Base-by-base conservation (phyloP, 64 coral and sea anemone genomes). In the Montipora efflorescens region DNA sequence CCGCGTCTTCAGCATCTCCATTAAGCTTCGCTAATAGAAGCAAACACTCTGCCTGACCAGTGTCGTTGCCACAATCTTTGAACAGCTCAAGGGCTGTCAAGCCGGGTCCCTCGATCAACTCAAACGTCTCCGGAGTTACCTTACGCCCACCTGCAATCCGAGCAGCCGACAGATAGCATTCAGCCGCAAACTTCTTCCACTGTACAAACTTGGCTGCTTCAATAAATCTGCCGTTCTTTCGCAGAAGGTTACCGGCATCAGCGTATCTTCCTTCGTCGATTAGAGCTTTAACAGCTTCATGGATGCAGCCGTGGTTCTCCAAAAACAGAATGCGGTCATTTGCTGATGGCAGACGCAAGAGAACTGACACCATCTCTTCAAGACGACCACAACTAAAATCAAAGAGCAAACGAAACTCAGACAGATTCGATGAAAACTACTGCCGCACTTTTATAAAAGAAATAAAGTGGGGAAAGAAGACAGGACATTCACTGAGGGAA, bases 251-350 rank as follows among this genome's bases (percentile, higher is more conserved):
- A 12, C 88, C 88, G 21, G 89, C 94, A 36, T 95, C 89, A 77
- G 72, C 25, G 82, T 72, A 70, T 43, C 76, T 91, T 8, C 94
- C 89, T 87, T 87, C 94, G 28, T 55, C 59, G 2, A 95, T 20
- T 75, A 95, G 12, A 5, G 88, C 74, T 62, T 90, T 48, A 48
- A 90, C 80, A 47, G 94, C 94, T 86, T 91, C 67, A 14, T 91
- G 88, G 20, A 87, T 49, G 20, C 88, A 95, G 21, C 89, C 89
- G 51, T 91, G 88, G 19, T 91, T 95, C 88, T 87, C 74, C 58
- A 95, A 80, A 62, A 95, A 95, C 9, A 83, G 81, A 51, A 95
- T 91, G 67, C 89, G 94, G 77, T 95, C 94, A 69, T 75, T 76
- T 59, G 88, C 59, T 59, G 79, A 72, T 6, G 94, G 94, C 43